These are phyloP conservation scores for Fragum fragum DNA, from an alignment of 2,888 invertebrate genomes.

Conservation along the genomic window DNA sequence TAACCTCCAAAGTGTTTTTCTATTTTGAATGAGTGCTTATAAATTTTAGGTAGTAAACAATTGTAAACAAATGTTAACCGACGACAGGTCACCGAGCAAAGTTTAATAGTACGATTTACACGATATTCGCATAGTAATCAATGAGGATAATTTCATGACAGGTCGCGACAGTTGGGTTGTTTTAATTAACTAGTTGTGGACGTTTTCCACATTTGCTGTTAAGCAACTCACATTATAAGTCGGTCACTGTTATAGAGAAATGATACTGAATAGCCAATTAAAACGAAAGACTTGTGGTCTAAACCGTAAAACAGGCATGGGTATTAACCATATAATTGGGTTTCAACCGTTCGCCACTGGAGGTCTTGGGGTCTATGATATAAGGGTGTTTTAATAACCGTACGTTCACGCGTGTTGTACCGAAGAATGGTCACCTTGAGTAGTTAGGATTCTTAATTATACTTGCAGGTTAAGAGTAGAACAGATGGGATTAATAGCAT, in stretches of 20 bases:
- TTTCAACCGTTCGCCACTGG: not conserved
- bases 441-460: constrained; percentile 17
- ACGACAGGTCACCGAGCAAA: not conserved
- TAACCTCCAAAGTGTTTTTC: no score
- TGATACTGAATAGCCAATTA: no score
- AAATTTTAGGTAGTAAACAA: not conserved
- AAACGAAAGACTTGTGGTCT: not conserved
- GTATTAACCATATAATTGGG: not conserved
- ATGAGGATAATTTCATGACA: no score
- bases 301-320: not conserved
- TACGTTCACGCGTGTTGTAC: not conserved
- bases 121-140: not conserved
- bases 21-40: not conserved
- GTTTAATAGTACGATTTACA: not conserved
- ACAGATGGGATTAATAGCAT: not conserved
- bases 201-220: not conserved
- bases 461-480: not conserved
- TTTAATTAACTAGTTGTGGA: not conserved
- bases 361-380: not conserved
- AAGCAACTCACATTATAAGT: no score
- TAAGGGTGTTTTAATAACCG: not conserved
- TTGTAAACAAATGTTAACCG: not conserved
- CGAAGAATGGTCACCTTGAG: not conserved
- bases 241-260: no score
- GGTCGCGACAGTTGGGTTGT: not conserved